Conservation (phyloP, 2,797 vertebrate species). For the Gallinago nigripennis region DNA sequence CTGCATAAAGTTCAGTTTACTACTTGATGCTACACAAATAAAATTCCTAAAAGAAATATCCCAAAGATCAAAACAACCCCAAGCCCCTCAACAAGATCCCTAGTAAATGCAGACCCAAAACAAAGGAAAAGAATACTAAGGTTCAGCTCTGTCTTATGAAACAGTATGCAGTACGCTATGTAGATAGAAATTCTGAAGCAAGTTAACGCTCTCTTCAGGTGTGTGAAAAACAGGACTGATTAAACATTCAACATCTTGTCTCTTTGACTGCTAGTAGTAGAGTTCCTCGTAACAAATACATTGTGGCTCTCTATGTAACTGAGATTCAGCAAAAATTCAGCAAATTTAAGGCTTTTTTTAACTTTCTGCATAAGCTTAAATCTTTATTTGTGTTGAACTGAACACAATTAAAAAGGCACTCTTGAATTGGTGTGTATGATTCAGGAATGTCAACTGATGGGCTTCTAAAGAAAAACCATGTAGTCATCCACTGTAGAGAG, state of each 20-base stretch:
- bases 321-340: not conserved
- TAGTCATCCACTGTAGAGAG: not conserved
- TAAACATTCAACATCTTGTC: not conserved
- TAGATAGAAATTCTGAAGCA: not conserved
- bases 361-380: not conserved
- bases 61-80: not conserved
- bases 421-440: not conserved
- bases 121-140: rapidly evolving
- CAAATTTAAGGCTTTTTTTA: not conserved
- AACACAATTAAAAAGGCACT: not conserved
- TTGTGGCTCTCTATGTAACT: not conserved
- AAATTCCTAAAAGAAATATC: not conserved
- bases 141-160: not conserved
- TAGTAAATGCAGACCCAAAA: not conserved
- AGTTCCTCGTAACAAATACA: not conserved
- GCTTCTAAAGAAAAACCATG: not conserved
- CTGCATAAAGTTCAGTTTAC: not conserved
- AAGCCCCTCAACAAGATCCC: not conserved
- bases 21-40: not conserved
- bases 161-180: not conserved
- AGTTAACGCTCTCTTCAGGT: not conserved
- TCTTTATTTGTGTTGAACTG: not conserved
- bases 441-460: not conserved
- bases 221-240: not conserved
- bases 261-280: not conserved